These are phyloP conservation scores for Lepus americanus DNA, from an alignment of 2,113 vertebrate genomes.

Conservation along the genomic window DNA sequence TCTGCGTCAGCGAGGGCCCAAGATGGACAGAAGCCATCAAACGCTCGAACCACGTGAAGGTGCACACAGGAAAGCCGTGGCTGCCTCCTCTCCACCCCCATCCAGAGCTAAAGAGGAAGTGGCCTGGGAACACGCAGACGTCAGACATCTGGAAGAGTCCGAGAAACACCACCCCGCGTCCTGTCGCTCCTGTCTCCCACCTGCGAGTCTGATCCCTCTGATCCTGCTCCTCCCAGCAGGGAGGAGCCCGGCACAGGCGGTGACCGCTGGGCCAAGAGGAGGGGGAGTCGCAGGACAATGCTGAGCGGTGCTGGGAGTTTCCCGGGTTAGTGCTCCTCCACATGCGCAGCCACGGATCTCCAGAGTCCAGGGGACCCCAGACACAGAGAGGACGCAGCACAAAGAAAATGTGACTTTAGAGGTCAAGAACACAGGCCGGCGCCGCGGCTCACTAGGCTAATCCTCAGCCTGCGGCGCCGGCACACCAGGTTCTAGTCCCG, in stretches of 20 bases:
- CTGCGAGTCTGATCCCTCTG: not conserved
- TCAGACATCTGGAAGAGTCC: not conserved
- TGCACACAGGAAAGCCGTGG: fast-evolving
- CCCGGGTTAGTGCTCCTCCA: not conserved
- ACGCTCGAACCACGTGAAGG: not conserved
- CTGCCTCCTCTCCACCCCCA: not conserved
- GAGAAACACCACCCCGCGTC: not conserved
- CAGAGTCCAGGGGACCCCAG: not conserved
- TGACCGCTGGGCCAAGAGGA: not conserved
- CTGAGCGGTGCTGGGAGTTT: not conserved
- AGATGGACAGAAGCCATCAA: too few relatives aligned
- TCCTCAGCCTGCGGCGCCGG: too few relatives aligned
- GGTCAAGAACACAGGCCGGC: not conserved
- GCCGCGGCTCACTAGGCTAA: too few relatives aligned
- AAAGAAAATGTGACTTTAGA: conserved; percentile 46
- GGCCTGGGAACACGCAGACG: not conserved
- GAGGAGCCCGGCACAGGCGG: fast-evolving
- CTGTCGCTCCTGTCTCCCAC: too few relatives aligned
- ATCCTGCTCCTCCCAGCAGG: not conserved
- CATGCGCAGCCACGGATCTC: not conserved
- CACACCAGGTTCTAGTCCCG: too few relatives aligned
- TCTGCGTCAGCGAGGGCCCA: not conserved
- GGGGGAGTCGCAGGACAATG: not conserved
- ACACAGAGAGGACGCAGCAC: not conserved
- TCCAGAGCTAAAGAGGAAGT: not conserved